These are phyloP conservation scores for Lindbergichthys nudifrons DNA, from an alignment of 2,797 vertebrate species.

Conservation along the genomic window DNA sequence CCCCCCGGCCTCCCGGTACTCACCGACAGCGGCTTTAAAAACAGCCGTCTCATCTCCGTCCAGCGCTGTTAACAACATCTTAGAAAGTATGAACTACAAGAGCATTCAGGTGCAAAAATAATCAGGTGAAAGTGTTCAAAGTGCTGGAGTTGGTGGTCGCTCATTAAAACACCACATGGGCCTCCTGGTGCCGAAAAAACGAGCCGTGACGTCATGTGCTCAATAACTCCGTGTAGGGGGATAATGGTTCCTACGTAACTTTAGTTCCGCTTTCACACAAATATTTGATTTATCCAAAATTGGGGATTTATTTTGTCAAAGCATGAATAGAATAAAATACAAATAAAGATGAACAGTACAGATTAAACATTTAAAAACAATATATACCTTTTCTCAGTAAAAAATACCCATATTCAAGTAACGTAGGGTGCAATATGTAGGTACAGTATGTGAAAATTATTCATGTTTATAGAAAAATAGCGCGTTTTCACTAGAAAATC, in stretches of 20 bases:
- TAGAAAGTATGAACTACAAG: constrained; percentile 12
- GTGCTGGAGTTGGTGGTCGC: constrained; percentile 51
- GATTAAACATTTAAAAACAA: too few species aligned
- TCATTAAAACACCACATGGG: constrained; percentile 80
- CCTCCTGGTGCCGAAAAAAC: constrained; percentile 60
- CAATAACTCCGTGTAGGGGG: constrained; percentile 23
- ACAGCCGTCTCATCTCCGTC: constrained; percentile 79
- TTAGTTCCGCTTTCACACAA: constrained; percentile 21
- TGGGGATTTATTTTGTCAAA: too few species aligned
- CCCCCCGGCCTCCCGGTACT: constrained; percentile 58
- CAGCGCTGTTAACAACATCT: constrained; percentile 83
- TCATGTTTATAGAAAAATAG: too few species aligned
- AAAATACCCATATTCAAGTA: too few species aligned
- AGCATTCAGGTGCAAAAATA: constrained; percentile 49
- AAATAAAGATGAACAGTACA: too few species aligned
- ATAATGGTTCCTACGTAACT: not conserved
- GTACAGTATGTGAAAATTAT: too few species aligned
- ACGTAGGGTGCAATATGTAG: too few species aligned
- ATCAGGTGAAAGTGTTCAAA: constrained; percentile 34
- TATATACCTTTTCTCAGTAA: too few species aligned
- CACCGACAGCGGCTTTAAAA: constrained; percentile 78
- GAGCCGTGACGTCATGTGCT: constrained; percentile 42
- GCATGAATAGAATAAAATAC: too few species aligned
- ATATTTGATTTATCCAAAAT: too few species aligned
- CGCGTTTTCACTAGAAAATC: too few species aligned